Evolutionary conservation across 2,888 invertebrate genomes (phyloP), one percentile per base, ranked within the genome.

Genomic region (Crocallis elinguaria): DNA sequence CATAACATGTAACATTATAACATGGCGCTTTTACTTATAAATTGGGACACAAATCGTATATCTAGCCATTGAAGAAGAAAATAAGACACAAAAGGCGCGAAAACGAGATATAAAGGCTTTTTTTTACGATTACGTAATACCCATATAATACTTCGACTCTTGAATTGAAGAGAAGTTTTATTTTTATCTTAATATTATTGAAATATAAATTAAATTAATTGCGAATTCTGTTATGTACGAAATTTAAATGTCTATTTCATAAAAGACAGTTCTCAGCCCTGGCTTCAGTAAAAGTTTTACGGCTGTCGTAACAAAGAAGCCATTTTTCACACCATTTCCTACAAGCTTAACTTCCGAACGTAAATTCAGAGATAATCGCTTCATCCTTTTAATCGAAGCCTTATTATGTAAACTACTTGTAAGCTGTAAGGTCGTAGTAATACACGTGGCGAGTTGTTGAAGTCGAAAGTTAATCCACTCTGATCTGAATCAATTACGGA

Each of bases 371-470:
- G 69, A 71, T 79, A 79, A 84, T 83, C 80, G 75, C 74, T 74
- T 71, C 70, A 84, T 87, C 86, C 86, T 75, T 84, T 88, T 88
- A 88, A 79, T 79, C 74, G 88, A 89, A 88, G 81, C 86, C 89
- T 42, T 83, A 77, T 75, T 67, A 69, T 69, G 72, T 69, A 74
- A 75, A 78, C 74, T 77, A 71, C 72, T 77, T 76, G 74, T 75
- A 75, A 75, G 74, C 73, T 62, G 69, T 74, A 79, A 82, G 84
- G 87, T 84, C 83, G 78, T 72, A 71, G 79, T 64, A 75, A 77
- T 75, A 75, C 72, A 71, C 71, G 70, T 67, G 72, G 70, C 68
- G 67, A 77, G 71, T 73, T 74, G 70, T 72, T 60, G 50, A 63
- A 73, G 66, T 71, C 73, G 75, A 79, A 82, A 81, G 84, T 80